phyloP scores from a whole-genome alignment of 1,140 invertebrate species.

The Radopholus similis region DNA sequence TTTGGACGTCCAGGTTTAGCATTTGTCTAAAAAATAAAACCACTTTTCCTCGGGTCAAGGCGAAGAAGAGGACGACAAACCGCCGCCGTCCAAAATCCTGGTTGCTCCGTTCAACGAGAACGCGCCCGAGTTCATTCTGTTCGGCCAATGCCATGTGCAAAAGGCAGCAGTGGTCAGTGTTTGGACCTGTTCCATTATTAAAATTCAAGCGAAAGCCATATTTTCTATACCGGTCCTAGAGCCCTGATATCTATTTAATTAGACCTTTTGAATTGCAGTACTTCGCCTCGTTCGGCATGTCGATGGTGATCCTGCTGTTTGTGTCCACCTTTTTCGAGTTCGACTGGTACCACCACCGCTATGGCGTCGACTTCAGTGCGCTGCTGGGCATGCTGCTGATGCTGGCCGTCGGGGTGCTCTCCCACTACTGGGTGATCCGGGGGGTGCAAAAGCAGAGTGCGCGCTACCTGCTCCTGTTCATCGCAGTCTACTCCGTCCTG shows the following conservation, averaged over 20 bases:
- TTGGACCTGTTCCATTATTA: conserved; percentile 22
- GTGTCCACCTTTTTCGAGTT: conserved; percentile 57
- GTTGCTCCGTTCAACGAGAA: conserved; percentile 54
- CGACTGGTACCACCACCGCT: conserved; percentile 54
- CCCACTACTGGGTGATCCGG: conserved; percentile 47
- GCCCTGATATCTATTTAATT: not conserved
- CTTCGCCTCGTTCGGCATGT: conserved; percentile 52
- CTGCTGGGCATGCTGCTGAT: conserved; percentile 50
- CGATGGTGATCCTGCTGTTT: conserved; percentile 49
- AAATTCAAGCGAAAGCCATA: too few species aligned
- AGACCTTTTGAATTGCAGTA: conserved; percentile 31
- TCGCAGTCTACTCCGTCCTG: conserved; percentile 47
- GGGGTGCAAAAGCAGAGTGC: conserved; percentile 47
- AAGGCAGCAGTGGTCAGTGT: conserved; percentile 44
- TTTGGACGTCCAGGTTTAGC: conserved; percentile 40
- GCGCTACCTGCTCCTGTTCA: conserved; percentile 53
- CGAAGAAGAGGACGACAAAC: conserved; percentile 47
- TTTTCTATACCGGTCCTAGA: too few species aligned
- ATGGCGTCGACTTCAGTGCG: conserved; percentile 51
- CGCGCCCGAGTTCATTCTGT: conserved; percentile 38
- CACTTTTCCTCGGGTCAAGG: conserved; percentile 15
- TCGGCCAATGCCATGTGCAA: conserved; percentile 45
- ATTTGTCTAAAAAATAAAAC: not conserved
- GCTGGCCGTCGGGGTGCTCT: conserved; percentile 42
- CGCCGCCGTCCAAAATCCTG: conserved; percentile 47